Evolutionary conservation across 2,113 vertebrate genomes (phyloP).

Genomic region (Notiomystis cincta): DNA sequence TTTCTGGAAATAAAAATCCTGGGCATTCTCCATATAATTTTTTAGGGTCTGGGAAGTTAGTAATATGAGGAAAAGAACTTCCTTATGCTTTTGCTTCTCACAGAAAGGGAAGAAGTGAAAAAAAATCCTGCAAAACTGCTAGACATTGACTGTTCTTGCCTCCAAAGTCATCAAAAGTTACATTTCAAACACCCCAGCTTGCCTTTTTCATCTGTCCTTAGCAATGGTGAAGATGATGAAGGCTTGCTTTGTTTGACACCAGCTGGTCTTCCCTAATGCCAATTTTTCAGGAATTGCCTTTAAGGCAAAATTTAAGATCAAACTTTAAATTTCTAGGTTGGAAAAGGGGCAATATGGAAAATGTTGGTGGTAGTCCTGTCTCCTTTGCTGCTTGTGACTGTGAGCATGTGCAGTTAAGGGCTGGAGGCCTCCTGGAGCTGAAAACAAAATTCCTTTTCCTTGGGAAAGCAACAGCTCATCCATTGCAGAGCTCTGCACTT

Average conservation of each 20-base stretch:
- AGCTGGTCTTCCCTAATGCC: not conserved
- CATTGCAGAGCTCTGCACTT: not conserved
- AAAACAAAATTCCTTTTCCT: not conserved
- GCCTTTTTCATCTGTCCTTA: not conserved
- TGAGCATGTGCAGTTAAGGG: not conserved
- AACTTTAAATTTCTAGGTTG: not conserved
- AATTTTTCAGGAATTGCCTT: not conserved
- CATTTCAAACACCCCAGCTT: not conserved
- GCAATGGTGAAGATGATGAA: not conserved
- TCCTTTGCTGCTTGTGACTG: not conserved
- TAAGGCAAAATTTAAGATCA: not conserved
- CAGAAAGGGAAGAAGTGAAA: not conserved
- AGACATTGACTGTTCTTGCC: not conserved
- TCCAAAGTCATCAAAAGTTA: not conserved
- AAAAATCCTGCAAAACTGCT: not conserved
- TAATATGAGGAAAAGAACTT: not conserved
- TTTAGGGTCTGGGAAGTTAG: not conserved
- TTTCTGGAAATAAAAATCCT: not conserved
- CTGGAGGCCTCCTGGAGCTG: not conserved
- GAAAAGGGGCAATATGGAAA: not conserved
- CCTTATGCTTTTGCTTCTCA: not conserved
- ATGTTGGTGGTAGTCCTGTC: not conserved
- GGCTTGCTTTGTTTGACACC: not conserved
- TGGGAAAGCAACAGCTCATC: not conserved
- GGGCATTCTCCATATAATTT: not conserved